These are phyloP conservation scores for Mimachlamys varia DNA, from an alignment of 2,888 invertebrate species.

Conservation along the genomic window DNA sequence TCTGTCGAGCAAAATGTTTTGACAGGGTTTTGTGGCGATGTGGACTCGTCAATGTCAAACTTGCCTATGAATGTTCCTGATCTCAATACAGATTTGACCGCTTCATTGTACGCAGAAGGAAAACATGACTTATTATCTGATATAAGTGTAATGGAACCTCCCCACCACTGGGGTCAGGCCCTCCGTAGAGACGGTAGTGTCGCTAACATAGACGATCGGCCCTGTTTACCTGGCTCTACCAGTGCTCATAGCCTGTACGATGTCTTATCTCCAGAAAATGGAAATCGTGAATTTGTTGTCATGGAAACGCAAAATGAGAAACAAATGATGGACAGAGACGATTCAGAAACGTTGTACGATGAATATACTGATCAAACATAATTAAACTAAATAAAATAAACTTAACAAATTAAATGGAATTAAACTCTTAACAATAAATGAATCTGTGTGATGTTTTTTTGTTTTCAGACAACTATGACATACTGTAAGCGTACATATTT, in stretches of 20 bases:
- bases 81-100: slow-evolving; percentile 1
- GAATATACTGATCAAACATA: slow-evolving; percentile 9
- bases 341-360: neutral
- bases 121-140: neutral
- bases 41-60: neutral
- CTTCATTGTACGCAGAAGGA: neutral
- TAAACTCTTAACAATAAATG: too few relatives aligned
- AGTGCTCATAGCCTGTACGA: slow-evolving; percentile 1
- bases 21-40: neutral
- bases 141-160: neutral
- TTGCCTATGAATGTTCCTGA: neutral
- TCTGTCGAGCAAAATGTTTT: neutral
- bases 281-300: neutral
- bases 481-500: too few relatives aligned
- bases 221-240: slow-evolving; percentile 1
- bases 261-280: neutral
- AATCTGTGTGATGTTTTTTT: too few relatives aligned
- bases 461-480: too few relatives aligned
- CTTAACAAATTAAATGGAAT: neutral
- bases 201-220: neutral
- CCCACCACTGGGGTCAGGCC: neutral
- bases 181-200: neutral
- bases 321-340: neutral
- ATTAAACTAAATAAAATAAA: neutral
- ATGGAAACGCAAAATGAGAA: neutral